These are phyloP conservation scores for Mactromeris polynyma DNA, from an alignment of 2,888 invertebrate genomes.

Conservation along the genomic window DNA sequence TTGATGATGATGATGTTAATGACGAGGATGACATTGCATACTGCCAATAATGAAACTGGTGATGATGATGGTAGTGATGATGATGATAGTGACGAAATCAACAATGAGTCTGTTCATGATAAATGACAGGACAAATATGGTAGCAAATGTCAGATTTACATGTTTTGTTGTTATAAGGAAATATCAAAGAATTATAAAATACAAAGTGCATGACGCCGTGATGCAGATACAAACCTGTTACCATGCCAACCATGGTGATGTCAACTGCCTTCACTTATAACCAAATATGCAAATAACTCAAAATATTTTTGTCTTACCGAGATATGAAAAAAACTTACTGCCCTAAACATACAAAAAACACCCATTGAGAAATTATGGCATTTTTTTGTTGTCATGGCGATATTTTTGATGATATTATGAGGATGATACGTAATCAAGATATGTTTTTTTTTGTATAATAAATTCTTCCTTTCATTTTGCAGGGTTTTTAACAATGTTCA, in stretches of 20 bases:
- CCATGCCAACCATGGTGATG: background rate
- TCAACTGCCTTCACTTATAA: background rate
- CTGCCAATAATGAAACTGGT: background rate
- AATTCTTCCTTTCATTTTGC: constrained; percentile 63
- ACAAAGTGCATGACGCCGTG: constrained; percentile 29
- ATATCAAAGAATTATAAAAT: constrained; percentile 29
- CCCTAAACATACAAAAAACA: constrained; percentile 19
- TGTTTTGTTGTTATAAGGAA: constrained; percentile 16
- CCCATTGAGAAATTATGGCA: background rate
- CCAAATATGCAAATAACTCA: constrained; percentile 11
- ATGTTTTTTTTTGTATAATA: constrained; percentile 64
- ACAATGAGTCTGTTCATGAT: constrained; percentile 41
- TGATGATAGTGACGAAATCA: constrained; percentile 28
- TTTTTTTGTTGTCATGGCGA: constrained; percentile 5
- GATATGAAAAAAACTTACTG: background rate
- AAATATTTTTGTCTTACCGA: background rate
- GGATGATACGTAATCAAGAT: constrained; percentile 54
- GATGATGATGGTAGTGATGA: constrained; percentile 38
- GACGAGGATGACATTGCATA: background rate
- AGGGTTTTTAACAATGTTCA: constrained; percentile 73
- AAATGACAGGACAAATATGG: constrained; percentile 4
- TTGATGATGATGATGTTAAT: background rate
- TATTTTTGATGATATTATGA: constrained; percentile 30
- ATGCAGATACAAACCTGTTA: constrained; percentile 40
- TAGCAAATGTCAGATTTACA: constrained; percentile 16